Percentiles rank a stretch among this genome's conserved stretches.
phyloP scores from a whole-genome alignment of 2,113 vertebrate species.

The Cricetomys ansorgei region DNA sequence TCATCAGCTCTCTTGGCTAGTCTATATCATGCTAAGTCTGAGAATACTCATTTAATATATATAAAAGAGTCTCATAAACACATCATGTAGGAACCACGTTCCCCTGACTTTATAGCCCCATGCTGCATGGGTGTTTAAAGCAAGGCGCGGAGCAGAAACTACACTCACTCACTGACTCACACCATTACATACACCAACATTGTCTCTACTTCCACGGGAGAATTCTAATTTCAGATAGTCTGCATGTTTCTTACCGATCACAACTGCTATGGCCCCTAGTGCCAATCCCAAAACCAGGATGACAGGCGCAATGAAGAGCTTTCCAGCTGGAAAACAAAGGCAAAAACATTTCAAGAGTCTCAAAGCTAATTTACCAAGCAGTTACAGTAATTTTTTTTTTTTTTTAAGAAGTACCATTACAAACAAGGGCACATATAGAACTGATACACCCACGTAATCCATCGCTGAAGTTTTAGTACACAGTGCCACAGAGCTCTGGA shows the following conservation, averaged over 20 bases:
- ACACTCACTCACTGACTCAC: background rate
- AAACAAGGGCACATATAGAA: background rate
- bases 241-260: constrained; percentile 92
- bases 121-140: background rate
- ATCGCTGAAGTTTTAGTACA: background rate
- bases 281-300: constrained; percentile 95
- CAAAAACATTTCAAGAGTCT: constrained; percentile 53
- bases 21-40: background rate
- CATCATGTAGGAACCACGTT: background rate
- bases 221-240: constrained; percentile 11
- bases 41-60: background rate
- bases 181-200: background rate
- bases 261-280: constrained; percentile 94
- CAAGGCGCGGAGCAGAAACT: background rate
- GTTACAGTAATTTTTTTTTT: constrained; percentile 1
- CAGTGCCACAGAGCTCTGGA: background rate
- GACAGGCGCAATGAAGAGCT: constrained; percentile 94
- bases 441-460: background rate
- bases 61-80: background rate
- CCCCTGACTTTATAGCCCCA: background rate
- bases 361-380: background rate
- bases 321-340: constrained; percentile 91
- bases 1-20: background rate
- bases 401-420: background rate
- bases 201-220: background rate